A percentile compares a stretch with the other conserved stretches of the same genome.
phyloP scores from a whole-genome alignment of 2,797 vertebrate species.

The Bovichtus variegatus region DNA sequence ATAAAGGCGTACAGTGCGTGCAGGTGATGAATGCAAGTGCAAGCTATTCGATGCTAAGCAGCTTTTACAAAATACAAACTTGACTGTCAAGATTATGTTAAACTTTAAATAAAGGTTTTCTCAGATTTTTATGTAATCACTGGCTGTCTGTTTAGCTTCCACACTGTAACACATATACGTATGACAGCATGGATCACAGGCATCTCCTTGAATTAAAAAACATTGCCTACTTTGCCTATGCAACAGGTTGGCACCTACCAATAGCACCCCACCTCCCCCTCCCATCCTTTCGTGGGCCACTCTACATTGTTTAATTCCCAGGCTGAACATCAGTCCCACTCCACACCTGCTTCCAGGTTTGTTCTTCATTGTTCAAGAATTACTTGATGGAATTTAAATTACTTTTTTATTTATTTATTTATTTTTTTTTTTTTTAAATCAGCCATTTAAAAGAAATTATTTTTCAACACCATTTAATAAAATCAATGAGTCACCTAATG shows the following conservation, averaged over 20 bases:
- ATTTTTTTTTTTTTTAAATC: neutral
- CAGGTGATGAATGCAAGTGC: neutral
- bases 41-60: neutral
- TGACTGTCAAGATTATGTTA: neutral
- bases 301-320: neutral
- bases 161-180: no score
- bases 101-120: neutral
- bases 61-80: neutral
- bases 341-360: neutral
- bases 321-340: neutral
- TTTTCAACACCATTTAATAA: conserved; percentile 17
- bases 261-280: no score
- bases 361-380: conserved; percentile 8
- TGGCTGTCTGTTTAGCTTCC: neutral
- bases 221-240: neutral
- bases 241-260: neutral
- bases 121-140: neutral
- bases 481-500: conserved; percentile 26
- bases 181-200: no score
- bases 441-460: conserved; percentile 1
- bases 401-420: neutral
- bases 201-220: no score
- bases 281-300: no score
- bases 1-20: neutral
- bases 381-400: neutral